Conservation (phyloP, 2,797 vertebrate genomes). For the Valencia hispanica region DNA sequence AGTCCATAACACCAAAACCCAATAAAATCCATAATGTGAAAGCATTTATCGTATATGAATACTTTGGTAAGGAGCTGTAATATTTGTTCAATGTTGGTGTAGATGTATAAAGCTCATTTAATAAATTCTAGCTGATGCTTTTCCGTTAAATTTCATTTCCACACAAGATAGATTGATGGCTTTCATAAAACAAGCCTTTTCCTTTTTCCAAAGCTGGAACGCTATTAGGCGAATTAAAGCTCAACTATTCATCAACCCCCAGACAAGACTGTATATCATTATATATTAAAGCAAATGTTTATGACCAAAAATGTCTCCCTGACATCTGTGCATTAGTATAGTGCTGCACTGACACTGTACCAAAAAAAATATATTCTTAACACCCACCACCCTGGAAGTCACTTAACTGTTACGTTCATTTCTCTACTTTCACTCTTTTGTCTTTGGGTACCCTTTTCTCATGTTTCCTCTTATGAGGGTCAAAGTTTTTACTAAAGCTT, state of each 20-base stretch:
- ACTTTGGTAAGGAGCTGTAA: neutral
- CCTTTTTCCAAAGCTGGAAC: conserved; percentile 1
- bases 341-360: conserved; percentile 34
- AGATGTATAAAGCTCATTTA: neutral
- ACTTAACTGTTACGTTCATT: conserved; percentile 30
- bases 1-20: neutral
- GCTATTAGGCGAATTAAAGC: conserved; percentile 22
- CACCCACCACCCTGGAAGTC: conserved; percentile 10
- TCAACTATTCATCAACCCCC: conserved; percentile 7
- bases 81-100: neutral
- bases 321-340: conserved; percentile 52
- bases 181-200: conserved; percentile 13
- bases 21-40: neutral
- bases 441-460: conserved; percentile 42
- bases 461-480: conserved; percentile 36
- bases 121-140: neutral
- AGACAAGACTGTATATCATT: conserved; percentile 56
- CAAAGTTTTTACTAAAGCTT: conserved; percentile 41
- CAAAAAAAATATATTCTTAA: conserved; percentile 22
- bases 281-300: conserved; percentile 55
- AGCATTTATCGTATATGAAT: neutral
- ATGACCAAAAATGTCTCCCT: conserved; percentile 36
- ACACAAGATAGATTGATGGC: neutral
- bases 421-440: conserved; percentile 22
- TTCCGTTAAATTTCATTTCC: neutral